Percentiles rank a stretch among this genome's conserved stretches.
These are phyloP conservation scores for Lepidonotus clava DNA, from an alignment of 2,888 invertebrate genomes.

Conservation along the genomic window DNA sequence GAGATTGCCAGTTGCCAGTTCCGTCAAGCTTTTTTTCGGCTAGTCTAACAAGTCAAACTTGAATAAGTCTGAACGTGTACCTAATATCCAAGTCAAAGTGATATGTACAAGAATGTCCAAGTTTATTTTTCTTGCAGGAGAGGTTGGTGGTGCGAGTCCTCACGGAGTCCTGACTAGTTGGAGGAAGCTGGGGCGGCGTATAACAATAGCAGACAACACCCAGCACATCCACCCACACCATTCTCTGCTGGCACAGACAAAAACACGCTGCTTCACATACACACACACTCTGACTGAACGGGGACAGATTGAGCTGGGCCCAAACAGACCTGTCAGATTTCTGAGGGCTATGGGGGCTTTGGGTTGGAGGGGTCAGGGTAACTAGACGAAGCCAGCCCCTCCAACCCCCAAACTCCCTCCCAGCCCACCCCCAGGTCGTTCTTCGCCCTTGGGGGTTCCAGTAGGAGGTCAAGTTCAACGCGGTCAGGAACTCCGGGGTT, in stretches of 20 bases:
- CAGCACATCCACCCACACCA: conserved; percentile 9
- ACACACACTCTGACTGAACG: background rate
- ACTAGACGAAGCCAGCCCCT: background rate
- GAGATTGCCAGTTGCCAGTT: too few relatives aligned
- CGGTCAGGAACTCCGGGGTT: background rate
- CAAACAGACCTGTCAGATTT: background rate
- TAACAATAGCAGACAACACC: background rate
- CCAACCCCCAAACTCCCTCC: too few relatives aligned
- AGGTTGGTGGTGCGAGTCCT: too few relatives aligned
- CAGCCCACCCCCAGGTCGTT: background rate
- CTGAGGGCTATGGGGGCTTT: background rate
- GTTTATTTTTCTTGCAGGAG: too few relatives aligned
- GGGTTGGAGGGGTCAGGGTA: background rate
- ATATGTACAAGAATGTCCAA: too few relatives aligned
- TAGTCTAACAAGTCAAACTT: too few relatives aligned
- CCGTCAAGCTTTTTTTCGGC: too few relatives aligned
- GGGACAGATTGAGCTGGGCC: background rate
- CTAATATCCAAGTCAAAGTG: too few relatives aligned
- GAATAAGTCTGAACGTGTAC: too few relatives aligned
- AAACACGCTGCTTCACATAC: background rate
- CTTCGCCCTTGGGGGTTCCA: background rate
- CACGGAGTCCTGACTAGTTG: too few relatives aligned
- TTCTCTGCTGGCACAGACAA: background rate
- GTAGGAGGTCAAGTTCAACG: conserved; percentile 20
- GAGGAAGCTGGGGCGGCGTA: background rate